Conservation (phyloP, 2,113 vertebrate genomes). For the Bos indicus region DNA sequence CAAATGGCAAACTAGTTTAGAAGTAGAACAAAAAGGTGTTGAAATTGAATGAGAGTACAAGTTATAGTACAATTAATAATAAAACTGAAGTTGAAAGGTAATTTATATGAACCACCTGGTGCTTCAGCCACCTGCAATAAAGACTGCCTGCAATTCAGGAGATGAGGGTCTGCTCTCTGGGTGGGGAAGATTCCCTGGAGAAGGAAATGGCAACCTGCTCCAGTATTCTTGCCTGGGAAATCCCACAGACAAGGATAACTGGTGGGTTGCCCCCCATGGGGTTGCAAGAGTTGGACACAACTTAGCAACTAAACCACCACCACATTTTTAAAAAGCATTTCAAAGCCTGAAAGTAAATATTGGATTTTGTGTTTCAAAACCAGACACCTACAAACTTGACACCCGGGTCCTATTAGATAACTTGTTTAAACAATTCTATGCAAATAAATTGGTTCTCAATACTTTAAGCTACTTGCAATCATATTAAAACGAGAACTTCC, state of each 20-base stretch:
- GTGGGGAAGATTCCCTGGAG: neutral
- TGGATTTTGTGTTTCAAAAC: slow-evolving; percentile 16
- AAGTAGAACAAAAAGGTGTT: neutral
- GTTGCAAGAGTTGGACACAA: neutral
- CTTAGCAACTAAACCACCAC: neutral
- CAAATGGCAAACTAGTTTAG: neutral
- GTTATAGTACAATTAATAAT: neutral
- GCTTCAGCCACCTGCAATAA: neutral
- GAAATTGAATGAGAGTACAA: neutral
- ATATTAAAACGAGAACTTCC: neutral
- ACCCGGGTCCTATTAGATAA: neutral
- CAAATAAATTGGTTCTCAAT: neutral
- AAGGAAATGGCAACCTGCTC: neutral
- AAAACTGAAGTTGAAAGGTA: neutral
- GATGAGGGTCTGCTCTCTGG: neutral
- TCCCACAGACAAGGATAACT: neutral
- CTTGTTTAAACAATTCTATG: neutral
- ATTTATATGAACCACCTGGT: neutral
- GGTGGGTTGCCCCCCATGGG: neutral
- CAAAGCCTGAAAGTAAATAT: slow-evolving; percentile 21
- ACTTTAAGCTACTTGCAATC: neutral
- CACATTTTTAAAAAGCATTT: neutral
- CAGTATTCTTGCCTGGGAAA: neutral
- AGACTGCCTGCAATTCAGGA: neutral
- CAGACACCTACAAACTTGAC: neutral